phyloP scores from a whole-genome alignment of 2,113 vertebrate species.

The Tautogolabrus adspersus region DNA sequence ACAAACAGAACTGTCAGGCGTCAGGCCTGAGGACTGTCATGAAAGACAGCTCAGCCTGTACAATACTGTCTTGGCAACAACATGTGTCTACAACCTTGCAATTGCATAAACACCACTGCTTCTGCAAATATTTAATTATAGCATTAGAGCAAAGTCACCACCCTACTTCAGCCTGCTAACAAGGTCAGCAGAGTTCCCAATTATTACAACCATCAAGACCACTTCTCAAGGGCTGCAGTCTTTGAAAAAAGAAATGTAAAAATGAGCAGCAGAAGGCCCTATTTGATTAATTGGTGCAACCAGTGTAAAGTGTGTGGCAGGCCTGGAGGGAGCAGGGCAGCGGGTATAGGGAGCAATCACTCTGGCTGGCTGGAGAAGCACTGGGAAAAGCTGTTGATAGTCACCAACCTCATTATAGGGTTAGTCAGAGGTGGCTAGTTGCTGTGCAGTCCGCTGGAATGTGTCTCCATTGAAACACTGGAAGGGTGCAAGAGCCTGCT shows the following conservation, averaged over 20 bases:
- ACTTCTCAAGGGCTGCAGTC: slow-evolving; percentile 60
- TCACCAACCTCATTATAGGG: slow-evolving; percentile 85
- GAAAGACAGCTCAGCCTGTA: slow-evolving; percentile 3
- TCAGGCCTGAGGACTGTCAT: slow-evolving; percentile 1
- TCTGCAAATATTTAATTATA: slow-evolving; percentile 67
- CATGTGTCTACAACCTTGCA: slow-evolving; percentile 35
- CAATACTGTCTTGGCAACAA: slow-evolving; percentile 24
- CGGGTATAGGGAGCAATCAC: slow-evolving; percentile 48
- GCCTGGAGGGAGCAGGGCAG: slow-evolving; percentile 63
- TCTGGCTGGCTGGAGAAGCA: slow-evolving; percentile 53
- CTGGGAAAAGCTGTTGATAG: slow-evolving; percentile 79
- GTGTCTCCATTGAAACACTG: slow-evolving; percentile 73
- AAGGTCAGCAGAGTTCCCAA: slow-evolving; percentile 64
- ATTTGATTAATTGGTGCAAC: slow-evolving; percentile 82
- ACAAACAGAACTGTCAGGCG: not conserved
- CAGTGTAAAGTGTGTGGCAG: slow-evolving; percentile 75
- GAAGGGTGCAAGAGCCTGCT: slow-evolving; percentile 69
- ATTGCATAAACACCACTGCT: slow-evolving; percentile 17
- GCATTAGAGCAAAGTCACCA: slow-evolving; percentile 43
- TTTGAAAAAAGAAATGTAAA: slow-evolving; percentile 38
- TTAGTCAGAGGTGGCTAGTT: slow-evolving; percentile 70
- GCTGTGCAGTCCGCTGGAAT: slow-evolving; percentile 81
- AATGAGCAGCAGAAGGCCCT: slow-evolving; percentile 64
- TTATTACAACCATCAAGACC: slow-evolving; percentile 67
- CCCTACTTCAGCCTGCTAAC: slow-evolving; percentile 66